Evolutionary conservation across 2,113 vertebrate genomes (phyloP).

Genomic region (Rafetus swinhoei): DNA sequence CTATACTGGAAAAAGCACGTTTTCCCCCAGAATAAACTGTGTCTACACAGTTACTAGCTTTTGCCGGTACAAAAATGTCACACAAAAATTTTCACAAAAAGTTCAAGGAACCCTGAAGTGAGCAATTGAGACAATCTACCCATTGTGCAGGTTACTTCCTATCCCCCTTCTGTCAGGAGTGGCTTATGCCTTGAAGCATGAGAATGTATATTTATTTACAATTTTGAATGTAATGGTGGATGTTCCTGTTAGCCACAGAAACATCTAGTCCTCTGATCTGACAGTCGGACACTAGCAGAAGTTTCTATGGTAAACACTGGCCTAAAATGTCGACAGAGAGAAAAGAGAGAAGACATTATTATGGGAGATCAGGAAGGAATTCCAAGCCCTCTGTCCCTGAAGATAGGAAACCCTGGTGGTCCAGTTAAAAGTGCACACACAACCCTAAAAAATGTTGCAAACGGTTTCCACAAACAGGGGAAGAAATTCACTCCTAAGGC

Average conservation of each 20-base stretch:
- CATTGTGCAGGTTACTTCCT: too few species aligned
- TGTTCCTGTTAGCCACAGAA: too few species aligned
- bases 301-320: slow-evolving; percentile 42
- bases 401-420: slow-evolving; percentile 52
- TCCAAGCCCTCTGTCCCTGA: slow-evolving; percentile 43
- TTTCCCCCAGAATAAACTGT: slow-evolving; percentile 68
- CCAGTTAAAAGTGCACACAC: not conserved
- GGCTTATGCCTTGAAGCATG: too few species aligned
- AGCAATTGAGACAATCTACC: too few species aligned
- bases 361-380: not conserved
- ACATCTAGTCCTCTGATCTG: not conserved
- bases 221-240: too few species aligned
- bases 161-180: too few species aligned
- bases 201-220: too few species aligned
- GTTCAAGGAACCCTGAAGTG: too few species aligned
- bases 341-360: slow-evolving; percentile 56
- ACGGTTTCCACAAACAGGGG: not conserved
- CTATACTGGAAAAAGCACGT: slow-evolving; percentile 37
- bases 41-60: slow-evolving; percentile 20
- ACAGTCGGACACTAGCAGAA: slow-evolving; percentile 13
- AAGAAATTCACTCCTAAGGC: slow-evolving; percentile 18
- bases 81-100: not conserved
- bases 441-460: slow-evolving; percentile 45
- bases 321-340: not conserved
- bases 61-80: slow-evolving; percentile 50